Base-by-base conservation (phyloP, 1,140 invertebrate species). In the Coboldia fuscipes region DNA sequence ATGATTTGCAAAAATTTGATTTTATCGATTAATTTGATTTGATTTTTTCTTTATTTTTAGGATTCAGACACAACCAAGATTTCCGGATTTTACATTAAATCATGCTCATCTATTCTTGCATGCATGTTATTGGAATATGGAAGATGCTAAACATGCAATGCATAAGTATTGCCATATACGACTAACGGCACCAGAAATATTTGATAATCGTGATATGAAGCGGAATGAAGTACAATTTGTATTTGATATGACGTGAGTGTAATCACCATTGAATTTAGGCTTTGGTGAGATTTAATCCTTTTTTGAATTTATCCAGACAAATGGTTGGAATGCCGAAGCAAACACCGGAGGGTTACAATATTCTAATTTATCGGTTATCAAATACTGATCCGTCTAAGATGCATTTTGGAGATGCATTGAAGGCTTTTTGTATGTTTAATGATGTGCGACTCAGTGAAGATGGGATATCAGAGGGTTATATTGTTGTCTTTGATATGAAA, bases 401-500 rank as follows among this genome's bases (percentile, higher is more conserved):
- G 38, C 60, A 62, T 41, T 70, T 72, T 46, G 57, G 56, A 15
- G 67, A 71, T 37, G 61, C 59, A 0, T 54, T 71, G 5, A 61
- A 64, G 41, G 58, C 63, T 3, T 71, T 73, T 48, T 70, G 68
- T 46, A 68, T 71, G 61, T 68, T 69, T 45, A 70, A 70, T 42
- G 69, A 72, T 41, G 50, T 66, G 19, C 56, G 65, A 26, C 41
- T 72, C 15, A 70, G 67, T 0, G 68, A 71, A 41, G 67, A 71
- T 45, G 58, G 63, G 4, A 0, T 70, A 3, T 58, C 57, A n/a
- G 62, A 69, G 15, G 70, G 69, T 2, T 71, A 70, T 46, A 57
- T 72, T 21, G 64, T 71, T 18, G 58, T 72, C 33, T 70, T 73
- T 41, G 70, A 72, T 45, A 71, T 73, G 68, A 69, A 68, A 45